Evolutionary conservation across 2,888 invertebrate species (phyloP), one percentile per base, ranked within the genome.

Genomic region (Steinernema hermaphroditum): DNA sequence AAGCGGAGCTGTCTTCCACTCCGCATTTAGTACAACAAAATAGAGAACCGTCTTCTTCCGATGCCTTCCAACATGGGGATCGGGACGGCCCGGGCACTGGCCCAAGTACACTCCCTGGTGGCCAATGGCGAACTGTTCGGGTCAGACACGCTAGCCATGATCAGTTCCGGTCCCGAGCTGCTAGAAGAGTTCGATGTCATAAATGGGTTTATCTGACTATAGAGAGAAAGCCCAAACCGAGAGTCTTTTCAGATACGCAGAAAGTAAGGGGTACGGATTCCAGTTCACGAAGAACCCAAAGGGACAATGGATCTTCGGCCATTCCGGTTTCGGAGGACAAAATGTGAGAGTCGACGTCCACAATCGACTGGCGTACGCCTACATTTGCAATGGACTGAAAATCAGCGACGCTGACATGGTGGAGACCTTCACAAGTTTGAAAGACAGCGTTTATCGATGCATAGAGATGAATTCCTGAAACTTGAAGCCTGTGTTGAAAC

Each of bases 41-140:
- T 79, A 9, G 75, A 76, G 24, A 82, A 82, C 72, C 79, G 80
- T 0, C 73, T 78, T 1, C 72, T 82, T 0, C 77, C 78, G 32
- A 81, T 82, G 82, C 82, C 82, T 1, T 82, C 82, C 0, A 82
- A 82, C 57, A 79, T 82, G 78, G 82, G 80, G 29, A 80, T 82
- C n/a, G 77, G 78, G 1, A 78, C 76, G 68, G 78, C 80, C 0
- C 68, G 75, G 32, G 75, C 78, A 29, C 72, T 82, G 19, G 80
- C 82, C 16, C 75, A 78, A 34, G 74, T 81, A 37, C 81, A 70
- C 12, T 74, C 73, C 0, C 46, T 71, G 22, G 71, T 71, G 1
- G 68, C 71, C 0, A 34, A 41, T 0, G 41, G 68, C 1, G 14
- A 62, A 1, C 44, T 73, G 22, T 44, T 73, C 12, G 62, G 62